A percentile compares a stretch with the other conserved stretches of the same genome.
These are phyloP conservation scores for Rousettus madagascariensis DNA, from an alignment of 2,797 vertebrate species.

Conservation along the genomic window DNA sequence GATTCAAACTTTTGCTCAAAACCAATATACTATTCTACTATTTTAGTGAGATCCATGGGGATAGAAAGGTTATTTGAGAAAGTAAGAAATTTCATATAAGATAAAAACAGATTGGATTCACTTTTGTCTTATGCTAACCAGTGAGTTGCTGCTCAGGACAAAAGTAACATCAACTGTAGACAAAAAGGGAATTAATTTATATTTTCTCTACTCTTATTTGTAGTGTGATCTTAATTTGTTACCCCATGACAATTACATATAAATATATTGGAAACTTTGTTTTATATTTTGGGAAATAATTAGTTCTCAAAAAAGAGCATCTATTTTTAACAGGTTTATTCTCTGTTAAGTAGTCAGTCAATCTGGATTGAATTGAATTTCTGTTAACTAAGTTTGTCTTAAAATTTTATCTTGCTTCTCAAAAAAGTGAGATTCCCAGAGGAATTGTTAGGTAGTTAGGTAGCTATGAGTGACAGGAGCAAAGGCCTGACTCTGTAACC, in stretches of 20 bases:
- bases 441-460: neutral
- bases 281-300: neutral
- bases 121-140: neutral
- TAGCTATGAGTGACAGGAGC: too few species aligned
- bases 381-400: neutral
- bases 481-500: too few species aligned
- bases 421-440: neutral
- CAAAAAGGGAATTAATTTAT: neutral
- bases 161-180: neutral
- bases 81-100: neutral
- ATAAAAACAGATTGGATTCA: neutral
- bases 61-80: neutral
- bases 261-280: neutral
- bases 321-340: neutral
- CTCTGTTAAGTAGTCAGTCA: neutral
- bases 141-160: neutral
- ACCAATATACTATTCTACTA: neutral
- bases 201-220: neutral
- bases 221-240: neutral
- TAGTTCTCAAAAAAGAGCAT: neutral
- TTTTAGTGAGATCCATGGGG: neutral
- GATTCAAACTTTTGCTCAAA: neutral
- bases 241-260: neutral
- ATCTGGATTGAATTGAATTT: neutral
- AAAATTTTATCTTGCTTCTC: neutral